A percentile compares a stretch with the other conserved stretches of the same genome.
These are phyloP conservation scores for Oxyteleia sp. DNA, from an alignment of 2,888 invertebrate species.

Conservation along the genomic window DNA sequence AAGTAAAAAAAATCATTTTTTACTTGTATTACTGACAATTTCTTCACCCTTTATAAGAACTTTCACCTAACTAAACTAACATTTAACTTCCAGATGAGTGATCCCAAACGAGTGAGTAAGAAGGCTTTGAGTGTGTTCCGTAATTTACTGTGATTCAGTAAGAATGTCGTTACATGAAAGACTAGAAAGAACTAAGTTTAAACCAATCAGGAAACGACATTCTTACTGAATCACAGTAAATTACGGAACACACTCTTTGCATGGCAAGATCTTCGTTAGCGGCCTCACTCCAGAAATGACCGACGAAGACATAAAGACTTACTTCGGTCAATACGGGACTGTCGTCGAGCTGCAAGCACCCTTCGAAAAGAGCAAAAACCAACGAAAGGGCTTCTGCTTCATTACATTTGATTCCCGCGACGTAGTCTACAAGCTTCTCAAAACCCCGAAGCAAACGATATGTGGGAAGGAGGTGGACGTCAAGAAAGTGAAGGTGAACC, in stretches of 20 bases:
- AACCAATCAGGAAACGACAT: no score
- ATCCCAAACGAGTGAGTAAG: slow-evolving; percentile 90
- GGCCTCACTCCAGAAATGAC: slow-evolving; percentile 90
- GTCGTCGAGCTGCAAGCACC: slow-evolving; percentile 90
- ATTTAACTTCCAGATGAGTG: slow-evolving; percentile 87
- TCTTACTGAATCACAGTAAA: no score
- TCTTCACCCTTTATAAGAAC: no score
- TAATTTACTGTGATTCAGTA: no score
- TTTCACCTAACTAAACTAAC: no score
- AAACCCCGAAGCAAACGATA: slow-evolving; percentile 89
- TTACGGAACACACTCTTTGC: no score
- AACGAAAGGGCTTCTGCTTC: slow-evolving; percentile 90
- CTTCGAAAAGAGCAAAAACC: slow-evolving; percentile 90
- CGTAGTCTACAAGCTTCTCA: slow-evolving; percentile 89
- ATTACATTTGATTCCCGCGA: slow-evolving; percentile 90
- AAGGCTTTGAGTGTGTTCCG: no score
- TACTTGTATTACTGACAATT: no score
- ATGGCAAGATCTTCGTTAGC: slow-evolving; percentile 91
- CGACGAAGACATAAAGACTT: slow-evolving; percentile 89
- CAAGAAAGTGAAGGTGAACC: slow-evolving; percentile 89
- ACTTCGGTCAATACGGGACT: slow-evolving; percentile 90
- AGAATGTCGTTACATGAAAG: no score
- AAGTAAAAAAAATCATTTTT: no score
- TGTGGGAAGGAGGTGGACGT: slow-evolving; percentile 89
- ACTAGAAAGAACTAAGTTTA: no score